Evolutionary conservation across 2,113 vertebrate species (phyloP).

Genomic region (Salvelinus namaycush): DNA sequence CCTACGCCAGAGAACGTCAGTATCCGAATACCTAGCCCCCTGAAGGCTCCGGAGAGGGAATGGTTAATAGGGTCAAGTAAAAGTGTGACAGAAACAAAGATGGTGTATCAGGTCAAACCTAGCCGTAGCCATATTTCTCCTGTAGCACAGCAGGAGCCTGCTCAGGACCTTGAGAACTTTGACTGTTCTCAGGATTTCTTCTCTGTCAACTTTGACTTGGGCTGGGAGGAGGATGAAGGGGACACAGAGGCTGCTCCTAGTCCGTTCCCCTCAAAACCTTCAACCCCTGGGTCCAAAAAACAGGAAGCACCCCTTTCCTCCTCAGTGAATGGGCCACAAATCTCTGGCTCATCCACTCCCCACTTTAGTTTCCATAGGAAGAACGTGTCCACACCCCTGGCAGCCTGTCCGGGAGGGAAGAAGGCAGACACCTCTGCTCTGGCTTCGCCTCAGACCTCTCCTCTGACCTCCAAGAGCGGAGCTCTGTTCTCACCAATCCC

Average conservation of each 20-base stretch:
- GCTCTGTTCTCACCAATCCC: slow-evolving; percentile 10
- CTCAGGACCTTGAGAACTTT: background rate
- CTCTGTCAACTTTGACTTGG: slow-evolving; percentile 3
- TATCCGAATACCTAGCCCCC: background rate
- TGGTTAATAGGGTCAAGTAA: too few relatives aligned
- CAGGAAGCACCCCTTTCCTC: background rate
- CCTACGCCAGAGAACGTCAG: slow-evolving; percentile 37
- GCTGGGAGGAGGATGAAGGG: background rate
- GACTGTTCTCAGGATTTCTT: background rate
- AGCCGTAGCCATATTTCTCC: background rate
- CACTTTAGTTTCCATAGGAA: background rate
- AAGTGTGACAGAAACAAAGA: too few relatives aligned
- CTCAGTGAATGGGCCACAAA: background rate
- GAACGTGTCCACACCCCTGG: slow-evolving; percentile 21
- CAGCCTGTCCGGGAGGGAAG: background rate
- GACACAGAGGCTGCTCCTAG: background rate
- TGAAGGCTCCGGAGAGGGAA: background rate
- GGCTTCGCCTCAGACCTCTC: slow-evolving; percentile 9
- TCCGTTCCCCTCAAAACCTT: background rate
- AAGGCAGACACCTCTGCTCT: background rate
- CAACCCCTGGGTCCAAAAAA: background rate
- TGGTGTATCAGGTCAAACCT: too few relatives aligned
- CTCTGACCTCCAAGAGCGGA: slow-evolving; percentile 1
- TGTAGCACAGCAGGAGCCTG: background rate
- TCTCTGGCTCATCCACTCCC: slow-evolving; percentile 44